phyloP scores from a whole-genome alignment of 2,113 vertebrate species.

The Spheniscus mendiculus region DNA sequence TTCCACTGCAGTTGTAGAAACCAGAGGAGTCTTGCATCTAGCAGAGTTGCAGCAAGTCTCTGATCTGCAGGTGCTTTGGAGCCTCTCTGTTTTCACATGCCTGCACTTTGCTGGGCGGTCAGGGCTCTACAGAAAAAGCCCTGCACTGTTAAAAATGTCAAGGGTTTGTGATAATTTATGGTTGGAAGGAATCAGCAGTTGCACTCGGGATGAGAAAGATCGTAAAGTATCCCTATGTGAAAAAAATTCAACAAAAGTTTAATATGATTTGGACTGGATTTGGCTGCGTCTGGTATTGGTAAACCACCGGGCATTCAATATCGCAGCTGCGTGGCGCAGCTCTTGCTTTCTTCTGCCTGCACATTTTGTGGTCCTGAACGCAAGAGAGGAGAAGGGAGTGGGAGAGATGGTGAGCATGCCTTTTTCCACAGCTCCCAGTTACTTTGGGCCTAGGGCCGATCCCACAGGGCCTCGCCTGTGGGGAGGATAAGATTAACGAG shows the following conservation, averaged over 20 bases:
- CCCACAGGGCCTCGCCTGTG: neutral
- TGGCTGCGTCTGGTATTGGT: neutral
- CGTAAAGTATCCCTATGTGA: neutral
- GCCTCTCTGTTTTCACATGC: neutral
- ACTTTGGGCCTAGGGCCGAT: neutral
- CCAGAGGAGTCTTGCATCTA: neutral
- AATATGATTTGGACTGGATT: neutral
- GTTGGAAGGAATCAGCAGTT: neutral
- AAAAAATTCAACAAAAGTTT: neutral
- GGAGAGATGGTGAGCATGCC: neutral
- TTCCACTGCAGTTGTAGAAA: neutral
- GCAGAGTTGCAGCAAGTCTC: neutral
- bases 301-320: neutral
- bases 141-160: neutral
- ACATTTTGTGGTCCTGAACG: neutral
- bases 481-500: neutral
- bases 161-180: neutral
- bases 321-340: neutral
- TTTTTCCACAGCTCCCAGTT: neutral
- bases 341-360: neutral
- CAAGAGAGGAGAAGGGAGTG: neutral
- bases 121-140: neutral
- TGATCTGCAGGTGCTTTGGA: neutral
- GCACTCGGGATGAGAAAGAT: neutral
- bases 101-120: rapidly evolving